Percentiles rank a stretch among this genome's conserved stretches.
phyloP scores from a whole-genome alignment of 1,140 invertebrate species.

The Camponotus floridanus region DNA sequence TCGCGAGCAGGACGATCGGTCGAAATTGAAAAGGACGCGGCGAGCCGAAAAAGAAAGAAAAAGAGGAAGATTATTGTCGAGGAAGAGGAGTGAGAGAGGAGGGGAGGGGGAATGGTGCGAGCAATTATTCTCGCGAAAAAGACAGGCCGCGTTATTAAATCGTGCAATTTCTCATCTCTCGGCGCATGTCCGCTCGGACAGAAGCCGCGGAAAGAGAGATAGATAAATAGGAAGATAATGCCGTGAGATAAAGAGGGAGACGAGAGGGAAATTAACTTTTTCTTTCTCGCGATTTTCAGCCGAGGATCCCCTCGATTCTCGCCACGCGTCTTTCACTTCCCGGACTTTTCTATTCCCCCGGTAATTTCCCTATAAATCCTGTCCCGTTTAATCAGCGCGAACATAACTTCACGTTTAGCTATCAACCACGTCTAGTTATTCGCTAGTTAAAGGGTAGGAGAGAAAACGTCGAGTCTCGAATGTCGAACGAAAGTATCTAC shows the following conservation, averaged over 20 bases:
- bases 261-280: conserved; percentile 64
- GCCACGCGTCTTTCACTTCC: background rate
- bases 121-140: conserved; percentile 69
- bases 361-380: conserved; percentile 43
- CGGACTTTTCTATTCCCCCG: conserved; percentile 17
- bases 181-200: conserved; percentile 12
- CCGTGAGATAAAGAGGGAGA: conserved; percentile 33
- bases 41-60: background rate
- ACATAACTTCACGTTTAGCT: background rate
- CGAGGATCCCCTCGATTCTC: background rate
- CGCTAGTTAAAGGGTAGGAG: background rate
- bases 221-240: conserved; percentile 68
- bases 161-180: conserved; percentile 65
- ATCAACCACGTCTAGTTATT: background rate
- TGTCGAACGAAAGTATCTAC: background rate
- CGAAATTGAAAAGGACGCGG: conserved; percentile 41
- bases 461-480: background rate
- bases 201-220: conserved; percentile 39
- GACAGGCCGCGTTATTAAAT: conserved; percentile 68
- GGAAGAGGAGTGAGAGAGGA: conserved; percentile 4
- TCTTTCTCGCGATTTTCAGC: conserved; percentile 48
- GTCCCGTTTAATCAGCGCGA: conserved; percentile 44
- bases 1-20: background rate
- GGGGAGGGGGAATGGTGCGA: conserved; percentile 7
- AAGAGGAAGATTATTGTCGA: conserved; percentile 52